Conservation (phyloP, 2,113 vertebrate species). For the Genyomyrus donnyi region DNA sequence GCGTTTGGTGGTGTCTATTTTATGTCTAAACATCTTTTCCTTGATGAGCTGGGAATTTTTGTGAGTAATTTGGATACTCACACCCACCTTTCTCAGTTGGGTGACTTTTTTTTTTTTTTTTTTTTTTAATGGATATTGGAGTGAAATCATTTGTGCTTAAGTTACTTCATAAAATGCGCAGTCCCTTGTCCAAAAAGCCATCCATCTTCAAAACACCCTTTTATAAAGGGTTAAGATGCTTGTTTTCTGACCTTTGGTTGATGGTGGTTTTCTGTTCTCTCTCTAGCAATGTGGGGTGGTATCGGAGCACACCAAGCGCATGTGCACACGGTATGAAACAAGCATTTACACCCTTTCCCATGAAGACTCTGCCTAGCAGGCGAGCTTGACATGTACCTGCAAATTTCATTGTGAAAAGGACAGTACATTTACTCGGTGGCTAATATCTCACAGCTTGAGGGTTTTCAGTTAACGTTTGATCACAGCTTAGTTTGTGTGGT, state of each 20-base stretch:
- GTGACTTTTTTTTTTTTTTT: not conserved
- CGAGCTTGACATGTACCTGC: not conserved
- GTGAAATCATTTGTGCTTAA: not conserved
- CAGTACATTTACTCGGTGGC: not conserved
- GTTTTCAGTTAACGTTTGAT: not conserved
- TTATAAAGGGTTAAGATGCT: not conserved
- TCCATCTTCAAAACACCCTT: not conserved
- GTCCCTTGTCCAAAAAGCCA: not conserved
- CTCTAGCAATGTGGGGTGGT: slow-evolving; percentile 94
- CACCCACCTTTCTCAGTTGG: not conserved
- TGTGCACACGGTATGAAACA: slow-evolving; percentile 86
- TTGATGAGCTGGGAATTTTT: not conserved
- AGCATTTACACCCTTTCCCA: not conserved
- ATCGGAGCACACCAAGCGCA: slow-evolving; percentile 98
- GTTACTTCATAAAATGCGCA: not conserved
- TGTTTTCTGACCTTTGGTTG: not conserved
- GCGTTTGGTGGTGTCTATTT: not conserved
- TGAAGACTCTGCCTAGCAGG: not conserved
- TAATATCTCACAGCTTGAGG: not conserved
- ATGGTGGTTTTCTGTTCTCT: slow-evolving; percentile 23
- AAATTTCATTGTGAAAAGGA: not conserved
- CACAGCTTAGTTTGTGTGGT: not conserved
- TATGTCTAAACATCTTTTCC: too few relatives aligned
- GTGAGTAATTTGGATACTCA: not conserved
- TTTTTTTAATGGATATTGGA: not conserved